These are phyloP conservation scores for Ptychadena robeensis DNA, from an alignment of 2,797 vertebrate genomes.

Conservation along the genomic window DNA sequence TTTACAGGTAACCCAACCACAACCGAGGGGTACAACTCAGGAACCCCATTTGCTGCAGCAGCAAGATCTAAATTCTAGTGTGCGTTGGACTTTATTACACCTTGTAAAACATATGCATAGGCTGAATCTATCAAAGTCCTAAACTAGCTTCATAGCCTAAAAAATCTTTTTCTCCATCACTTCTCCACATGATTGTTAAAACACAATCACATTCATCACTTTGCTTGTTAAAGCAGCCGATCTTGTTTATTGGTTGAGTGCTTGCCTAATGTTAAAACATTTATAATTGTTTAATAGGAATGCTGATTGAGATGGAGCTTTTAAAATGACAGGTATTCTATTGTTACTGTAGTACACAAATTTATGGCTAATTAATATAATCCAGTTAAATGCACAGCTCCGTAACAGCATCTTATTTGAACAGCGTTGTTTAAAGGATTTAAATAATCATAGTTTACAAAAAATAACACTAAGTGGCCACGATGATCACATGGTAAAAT, in stretches of 20 bases:
- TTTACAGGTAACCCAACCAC: too few relatives aligned
- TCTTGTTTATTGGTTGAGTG: neutral
- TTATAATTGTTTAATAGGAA: neutral
- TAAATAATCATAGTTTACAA: too few relatives aligned
- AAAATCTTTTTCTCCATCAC: neutral
- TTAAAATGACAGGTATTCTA: neutral
- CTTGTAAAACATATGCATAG: neutral
- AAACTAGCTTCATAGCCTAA: neutral
- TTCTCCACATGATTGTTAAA: neutral
- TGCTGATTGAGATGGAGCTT: neutral
- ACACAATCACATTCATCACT: neutral
- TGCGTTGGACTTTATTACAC: neutral
- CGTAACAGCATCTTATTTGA: neutral
- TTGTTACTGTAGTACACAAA: neutral
- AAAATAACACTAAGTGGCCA: too few relatives aligned
- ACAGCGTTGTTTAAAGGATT: neutral
- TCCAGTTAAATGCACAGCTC: neutral
- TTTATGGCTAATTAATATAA: neutral
- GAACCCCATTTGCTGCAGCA: neutral
- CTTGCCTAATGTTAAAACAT: neutral
- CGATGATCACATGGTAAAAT: too few relatives aligned
- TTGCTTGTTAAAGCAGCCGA: neutral
- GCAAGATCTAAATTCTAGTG: neutral
- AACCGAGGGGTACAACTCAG: neutral
- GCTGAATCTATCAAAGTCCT: neutral